A percentile compares a stretch with the other conserved stretches of the same genome.
Conservation (phyloP, 2,113 vertebrate genomes). For the Motacilla alba region DNA sequence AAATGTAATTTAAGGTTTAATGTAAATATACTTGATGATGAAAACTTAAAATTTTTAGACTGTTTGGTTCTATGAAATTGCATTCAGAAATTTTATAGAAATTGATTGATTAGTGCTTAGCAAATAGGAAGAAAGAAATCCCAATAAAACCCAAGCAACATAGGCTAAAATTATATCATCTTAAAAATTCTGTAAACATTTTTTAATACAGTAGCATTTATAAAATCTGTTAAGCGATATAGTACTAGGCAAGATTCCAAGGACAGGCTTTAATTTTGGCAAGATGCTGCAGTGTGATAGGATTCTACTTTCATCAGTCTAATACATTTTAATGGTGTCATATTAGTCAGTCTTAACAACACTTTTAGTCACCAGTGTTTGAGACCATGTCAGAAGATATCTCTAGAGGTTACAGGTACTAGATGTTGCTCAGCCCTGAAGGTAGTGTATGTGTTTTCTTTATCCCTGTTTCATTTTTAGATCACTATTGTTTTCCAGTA, state of each 20-base stretch:
- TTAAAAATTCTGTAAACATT: background rate
- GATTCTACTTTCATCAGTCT: background rate
- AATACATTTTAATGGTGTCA: background rate
- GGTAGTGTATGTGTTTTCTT: background rate
- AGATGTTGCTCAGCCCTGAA: background rate
- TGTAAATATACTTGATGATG: background rate
- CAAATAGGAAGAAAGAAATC: background rate
- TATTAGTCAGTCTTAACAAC: background rate
- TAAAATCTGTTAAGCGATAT: background rate
- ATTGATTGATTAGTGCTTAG: background rate
- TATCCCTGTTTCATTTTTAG: background rate
- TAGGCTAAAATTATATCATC: rapidly evolving
- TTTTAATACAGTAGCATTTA: background rate
- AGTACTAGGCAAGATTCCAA: background rate
- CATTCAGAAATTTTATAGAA: background rate
- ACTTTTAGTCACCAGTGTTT: background rate
- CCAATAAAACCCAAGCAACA: background rate
- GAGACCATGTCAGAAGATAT: background rate
- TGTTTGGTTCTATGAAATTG: background rate
- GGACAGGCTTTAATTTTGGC: background rate
- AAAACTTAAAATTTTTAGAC: background rate
- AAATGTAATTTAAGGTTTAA: background rate
- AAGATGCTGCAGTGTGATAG: background rate
- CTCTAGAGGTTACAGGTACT: background rate
- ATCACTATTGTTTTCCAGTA: background rate